Base-by-base conservation (phyloP, 2,797 vertebrate species). In the Hippocampus kuda region DNA sequence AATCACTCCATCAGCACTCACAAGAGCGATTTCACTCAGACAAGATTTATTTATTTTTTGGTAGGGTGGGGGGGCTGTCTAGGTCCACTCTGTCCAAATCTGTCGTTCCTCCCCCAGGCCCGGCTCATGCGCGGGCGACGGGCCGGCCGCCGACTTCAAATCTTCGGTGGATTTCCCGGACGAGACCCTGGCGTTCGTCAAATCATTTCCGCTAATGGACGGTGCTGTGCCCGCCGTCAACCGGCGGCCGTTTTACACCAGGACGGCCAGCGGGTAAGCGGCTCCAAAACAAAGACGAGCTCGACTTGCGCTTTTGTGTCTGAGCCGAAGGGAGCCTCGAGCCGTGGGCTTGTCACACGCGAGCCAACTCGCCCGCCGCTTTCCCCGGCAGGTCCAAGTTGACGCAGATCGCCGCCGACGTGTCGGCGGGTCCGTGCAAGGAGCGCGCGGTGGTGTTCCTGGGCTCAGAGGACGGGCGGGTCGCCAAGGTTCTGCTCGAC, bases 151-250 rank as follows among this genome's bases (percentile, higher is more conserved):
- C 56, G 91, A 91, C 53, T 96, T 88, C 86, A 92, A 90, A 80
- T 94, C 94, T 1, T 98, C 96, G 6, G 92, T 93, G 51, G 92
- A 93, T 73, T 98, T 98, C 79, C 96, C 96, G 0, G 96, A 98
- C 11, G 94, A 96, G 82, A 96, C 87, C 0, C 81, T 98, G 72
- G 85, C 91, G 1, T 98, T 98, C 83, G 96, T 97, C 86, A 98
- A 98, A 77, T 94, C 94, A 2, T 94, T 93, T 72, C 94, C 96
- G 8, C 84, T 98, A 80, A 96, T 98, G 95, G 94, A 98, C 72
- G 93, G 94, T 26, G 91, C 93, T 0, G 93, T 97, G 16, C 92
- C 93, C 0, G 92, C 94, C 0, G 82, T 95, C 72, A 90, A 89
- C 0, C 89, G 94, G 53, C 91, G 91, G 49, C 96, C 96, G 2